Evolutionary conservation across 1,140 invertebrate genomes (phyloP).

Genomic region (Lucilia cuprina): DNA sequence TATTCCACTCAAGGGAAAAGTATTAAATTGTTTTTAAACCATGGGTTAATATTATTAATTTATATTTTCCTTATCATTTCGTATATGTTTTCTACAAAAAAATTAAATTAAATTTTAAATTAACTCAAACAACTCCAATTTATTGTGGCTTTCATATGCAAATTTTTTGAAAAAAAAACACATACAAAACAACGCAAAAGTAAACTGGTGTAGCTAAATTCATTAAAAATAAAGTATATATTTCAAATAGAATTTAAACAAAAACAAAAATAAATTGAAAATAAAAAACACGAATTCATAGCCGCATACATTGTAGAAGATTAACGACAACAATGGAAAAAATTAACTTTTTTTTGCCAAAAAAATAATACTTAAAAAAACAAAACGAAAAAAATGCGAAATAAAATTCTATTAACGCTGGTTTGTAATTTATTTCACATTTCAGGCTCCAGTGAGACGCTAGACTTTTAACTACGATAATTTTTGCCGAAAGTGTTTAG

Average conservation of each 20-base stretch:
- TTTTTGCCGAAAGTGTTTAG: not conserved
- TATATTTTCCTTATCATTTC: slow-evolving; percentile 3
- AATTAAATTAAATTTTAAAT: not conserved
- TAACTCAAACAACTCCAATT: not conserved
- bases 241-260: not conserved
- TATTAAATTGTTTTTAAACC: too few relatives aligned
- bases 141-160: not conserved
- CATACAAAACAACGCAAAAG: not conserved
- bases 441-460: slow-evolving; percentile 16
- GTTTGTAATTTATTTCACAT: slow-evolving; percentile 7
- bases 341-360: not conserved
- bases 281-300: not conserved
- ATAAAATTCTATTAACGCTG: not conserved
- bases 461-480: not conserved
- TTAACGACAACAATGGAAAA: not conserved
- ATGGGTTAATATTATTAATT: not conserved
- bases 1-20: too few relatives aligned
- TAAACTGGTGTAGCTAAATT: not conserved
- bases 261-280: not conserved
- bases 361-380: not conserved
- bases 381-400: not conserved
- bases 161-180: not conserved
- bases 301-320: not conserved
- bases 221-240: not conserved
- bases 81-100: not conserved